Conservation (phyloP, 2,888 invertebrate species). For the Tubulanus polymorphus region DNA sequence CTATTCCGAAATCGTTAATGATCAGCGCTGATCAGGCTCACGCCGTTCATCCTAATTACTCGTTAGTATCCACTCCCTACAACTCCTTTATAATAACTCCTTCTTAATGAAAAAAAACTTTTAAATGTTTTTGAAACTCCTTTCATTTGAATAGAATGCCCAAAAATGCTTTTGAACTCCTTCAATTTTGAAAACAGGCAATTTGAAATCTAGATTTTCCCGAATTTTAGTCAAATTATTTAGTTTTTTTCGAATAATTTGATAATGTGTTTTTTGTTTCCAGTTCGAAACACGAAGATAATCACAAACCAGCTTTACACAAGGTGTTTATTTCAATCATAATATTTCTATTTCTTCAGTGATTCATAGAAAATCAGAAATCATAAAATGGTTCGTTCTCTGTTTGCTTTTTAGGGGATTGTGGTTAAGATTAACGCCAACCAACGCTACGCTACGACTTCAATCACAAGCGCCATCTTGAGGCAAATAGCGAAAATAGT, state of each 20-base stretch:
- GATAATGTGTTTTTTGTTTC: constrained; percentile 11
- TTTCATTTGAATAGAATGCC: too few species aligned
- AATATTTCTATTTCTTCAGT: too few species aligned
- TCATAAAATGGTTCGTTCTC: background rate
- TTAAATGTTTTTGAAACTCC: too few species aligned
- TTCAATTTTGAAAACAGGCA: too few species aligned
- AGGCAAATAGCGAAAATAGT: constrained; percentile 52
- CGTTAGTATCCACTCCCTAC: constrained; percentile 30
- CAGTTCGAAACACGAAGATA: constrained; percentile 54
- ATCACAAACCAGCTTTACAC: constrained; percentile 48
- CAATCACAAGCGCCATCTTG: constrained; percentile 54
- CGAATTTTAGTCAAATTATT: too few species aligned
- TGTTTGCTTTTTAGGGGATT: constrained; percentile 37
- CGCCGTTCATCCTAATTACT: constrained; percentile 57
- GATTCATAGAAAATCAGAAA: too few species aligned
- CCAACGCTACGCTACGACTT: constrained; percentile 57
- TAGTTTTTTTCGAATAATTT: too few species aligned
- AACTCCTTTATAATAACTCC: too few species aligned
- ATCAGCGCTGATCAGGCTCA: constrained; percentile 55
- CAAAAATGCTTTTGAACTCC: too few species aligned
- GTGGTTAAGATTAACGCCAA: constrained; percentile 56
- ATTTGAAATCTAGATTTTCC: too few species aligned
- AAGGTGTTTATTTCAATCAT: too few species aligned
- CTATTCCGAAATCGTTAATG: constrained; percentile 55
- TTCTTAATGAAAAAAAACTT: too few species aligned